These are phyloP conservation scores for Lepidochitona cinerea DNA, from an alignment of 2,888 invertebrate genomes.

Conservation along the genomic window DNA sequence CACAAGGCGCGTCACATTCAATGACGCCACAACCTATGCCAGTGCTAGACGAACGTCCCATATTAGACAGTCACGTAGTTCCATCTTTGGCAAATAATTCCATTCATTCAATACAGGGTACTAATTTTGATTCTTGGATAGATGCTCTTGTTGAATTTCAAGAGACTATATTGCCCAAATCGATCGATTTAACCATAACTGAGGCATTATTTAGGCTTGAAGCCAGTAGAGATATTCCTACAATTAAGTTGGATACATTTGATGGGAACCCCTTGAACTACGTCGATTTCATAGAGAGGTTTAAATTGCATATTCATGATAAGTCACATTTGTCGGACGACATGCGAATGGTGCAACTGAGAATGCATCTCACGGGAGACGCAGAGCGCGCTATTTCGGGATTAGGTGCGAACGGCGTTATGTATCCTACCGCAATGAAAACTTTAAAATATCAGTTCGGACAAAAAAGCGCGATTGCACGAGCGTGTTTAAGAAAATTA, in stretches of 20 bases:
- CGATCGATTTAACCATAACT: not conserved
- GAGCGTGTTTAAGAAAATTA: constrained; percentile 12
- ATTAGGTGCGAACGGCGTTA: constrained; percentile 4
- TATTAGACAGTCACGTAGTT: no score
- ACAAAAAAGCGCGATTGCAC: constrained; percentile 1
- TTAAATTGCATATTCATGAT: constrained; percentile 21
- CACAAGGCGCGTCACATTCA: no score
- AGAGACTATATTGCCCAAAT: not conserved
- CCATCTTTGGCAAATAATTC: no score
- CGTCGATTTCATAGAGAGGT: constrained; percentile 17
- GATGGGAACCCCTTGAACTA: constrained; percentile 8
- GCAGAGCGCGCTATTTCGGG: constrained; percentile 10
- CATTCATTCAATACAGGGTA: no score
- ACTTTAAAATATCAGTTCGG: constrained; percentile 16
- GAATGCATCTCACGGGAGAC: constrained; percentile 11
- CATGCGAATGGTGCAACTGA: constrained; percentile 15
- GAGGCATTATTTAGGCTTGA: constrained; percentile 10
- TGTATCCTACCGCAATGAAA: constrained; percentile 16
- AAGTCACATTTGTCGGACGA: constrained; percentile 13
- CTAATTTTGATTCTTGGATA: constrained; percentile 3
- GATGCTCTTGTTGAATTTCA: not conserved
- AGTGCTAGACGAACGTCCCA: no score
- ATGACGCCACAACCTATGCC: no score
- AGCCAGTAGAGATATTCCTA: constrained; percentile 2
- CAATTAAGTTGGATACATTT: constrained; percentile 1